Evolutionary conservation across 1,140 invertebrate species (phyloP), one percentile per base, ranked within the genome.

Genomic region (Phenacoccus solenopsis): DNA sequence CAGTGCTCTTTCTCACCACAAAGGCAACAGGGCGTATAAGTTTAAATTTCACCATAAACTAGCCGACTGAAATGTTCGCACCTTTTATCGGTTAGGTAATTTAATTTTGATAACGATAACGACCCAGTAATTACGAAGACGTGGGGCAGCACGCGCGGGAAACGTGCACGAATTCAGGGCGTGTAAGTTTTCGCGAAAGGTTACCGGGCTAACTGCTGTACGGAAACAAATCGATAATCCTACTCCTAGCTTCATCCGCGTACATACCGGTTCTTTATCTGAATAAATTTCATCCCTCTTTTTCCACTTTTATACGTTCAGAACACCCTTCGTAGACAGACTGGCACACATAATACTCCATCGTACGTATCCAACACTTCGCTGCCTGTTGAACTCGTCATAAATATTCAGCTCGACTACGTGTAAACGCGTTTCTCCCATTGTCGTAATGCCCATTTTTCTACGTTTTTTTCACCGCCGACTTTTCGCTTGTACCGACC

Each of bases 251-350:
- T 32, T 32, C 30, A 32, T 32, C 30, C 5, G 13, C 30, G 30
- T 32, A 32, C 30, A 32, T 13, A 32, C 13, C 30, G 13, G 5
- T 13, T 49, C 38, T 49, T 49, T n/a, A 49, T 49, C 38, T 49
- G 38, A 49, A 49, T 49, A 49, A 49, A 49, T 49, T 49, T 49
- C 38, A 49, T 49, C 38, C 38, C 38, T 49, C 38, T 49, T 49
- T 32, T 32, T 32, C 30, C n/a, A n/a, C n/a, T 7, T 32, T 49
- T 49, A 49, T 49, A 5, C 38, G 3, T n/a, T n/a, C n/a, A n/a
- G n/a, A 49, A 49, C 38, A 49, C 38, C 38, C 38, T n/a, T 49
- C 38, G 38, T 49, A 49, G 38, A 49, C 38, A 49, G 38, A 49
- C 38, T 49, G 38, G 38, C 38, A 49, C 38, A 49, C 38, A 49